Base-by-base conservation (phyloP, 2,797 vertebrate species). In the Melanitta fusca region DNA sequence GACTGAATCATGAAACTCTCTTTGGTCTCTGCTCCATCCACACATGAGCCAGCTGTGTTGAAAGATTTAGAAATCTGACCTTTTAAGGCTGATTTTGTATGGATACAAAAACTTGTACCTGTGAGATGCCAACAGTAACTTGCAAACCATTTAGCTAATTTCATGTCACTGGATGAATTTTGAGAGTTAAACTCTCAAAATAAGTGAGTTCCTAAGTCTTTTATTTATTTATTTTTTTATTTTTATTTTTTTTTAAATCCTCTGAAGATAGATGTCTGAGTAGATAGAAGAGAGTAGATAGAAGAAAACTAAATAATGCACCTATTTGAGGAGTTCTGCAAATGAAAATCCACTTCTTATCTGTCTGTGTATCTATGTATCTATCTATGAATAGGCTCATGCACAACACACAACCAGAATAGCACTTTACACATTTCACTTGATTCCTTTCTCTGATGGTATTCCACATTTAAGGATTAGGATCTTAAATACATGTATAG, bases 341-440 rank as follows among this genome's bases (percentile, higher is more conserved):
- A 91, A 80, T 32, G 60, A 64, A 68, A 91, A 96, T 49, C 17
- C 21, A 62, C 53, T 70, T 91, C 88, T 92, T 95, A 95, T 92
- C 95, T 85, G 25, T 65, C 65, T 70, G 34, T 95, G 19, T 86
- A 94, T 91, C 91, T 95, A 66, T 91, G 70, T 65, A 92, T 70
- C 34, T 69, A 82, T 94, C 74, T 73, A 66, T 70, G 73, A 94
- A 91, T 65, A 58, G 47, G 54, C 45, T 87, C 57, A 81, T 53
- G 58, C 62, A 69, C n/a, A 81, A 54, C 24, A 51, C 16, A 51
- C 66, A 41, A 28, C 7, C 1, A 1, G 78, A 93, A 90, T 32
- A 94, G 32, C 38, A 95, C 69, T 66, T 62, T 25, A 49, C 15
- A 11, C 16, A 43, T 95, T 93, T 81, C 58, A 58, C 74, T 36